These are phyloP conservation scores for Myzus persicae DNA, from an alignment of 1,140 invertebrate genomes.

Conservation along the genomic window DNA sequence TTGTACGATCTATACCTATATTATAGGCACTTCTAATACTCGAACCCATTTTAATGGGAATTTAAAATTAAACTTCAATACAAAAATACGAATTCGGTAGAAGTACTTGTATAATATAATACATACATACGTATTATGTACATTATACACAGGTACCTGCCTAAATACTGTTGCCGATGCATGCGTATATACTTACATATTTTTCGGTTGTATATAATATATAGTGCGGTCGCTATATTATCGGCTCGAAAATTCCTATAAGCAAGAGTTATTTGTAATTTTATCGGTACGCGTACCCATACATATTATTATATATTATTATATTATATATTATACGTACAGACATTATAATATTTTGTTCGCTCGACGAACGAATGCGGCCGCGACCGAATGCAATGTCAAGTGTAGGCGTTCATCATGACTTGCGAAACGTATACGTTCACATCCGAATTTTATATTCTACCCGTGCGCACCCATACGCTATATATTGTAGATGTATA, in stretches of 20 bases:
- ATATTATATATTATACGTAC: background rate
- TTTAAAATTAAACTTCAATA: background rate
- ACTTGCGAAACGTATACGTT: constrained; percentile 28
- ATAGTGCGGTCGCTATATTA: too few species aligned
- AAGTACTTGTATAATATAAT: background rate
- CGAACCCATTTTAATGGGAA: background rate
- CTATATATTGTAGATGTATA: background rate
- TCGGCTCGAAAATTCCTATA: too few species aligned
- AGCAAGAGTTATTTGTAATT: background rate
- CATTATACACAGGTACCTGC: too few species aligned
- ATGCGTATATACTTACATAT: background rate
- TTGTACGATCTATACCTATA: too few species aligned
- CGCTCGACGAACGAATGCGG: background rate
- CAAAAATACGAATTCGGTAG: background rate
- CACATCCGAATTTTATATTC: constrained; percentile 39
- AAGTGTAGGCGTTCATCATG: constrained; percentile 36
- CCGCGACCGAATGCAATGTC: constrained; percentile 4
- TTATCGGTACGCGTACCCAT: background rate
- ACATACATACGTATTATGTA: background rate
- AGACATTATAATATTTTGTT: background rate
- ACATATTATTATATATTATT: background rate
- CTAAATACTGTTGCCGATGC: too few species aligned
- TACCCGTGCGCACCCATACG: background rate
- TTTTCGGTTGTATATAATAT: too few species aligned
- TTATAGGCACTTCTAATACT: background rate